phyloP scores from a whole-genome alignment of 2,113 vertebrate species.

The Machaerirhynchus nigripectus region DNA sequence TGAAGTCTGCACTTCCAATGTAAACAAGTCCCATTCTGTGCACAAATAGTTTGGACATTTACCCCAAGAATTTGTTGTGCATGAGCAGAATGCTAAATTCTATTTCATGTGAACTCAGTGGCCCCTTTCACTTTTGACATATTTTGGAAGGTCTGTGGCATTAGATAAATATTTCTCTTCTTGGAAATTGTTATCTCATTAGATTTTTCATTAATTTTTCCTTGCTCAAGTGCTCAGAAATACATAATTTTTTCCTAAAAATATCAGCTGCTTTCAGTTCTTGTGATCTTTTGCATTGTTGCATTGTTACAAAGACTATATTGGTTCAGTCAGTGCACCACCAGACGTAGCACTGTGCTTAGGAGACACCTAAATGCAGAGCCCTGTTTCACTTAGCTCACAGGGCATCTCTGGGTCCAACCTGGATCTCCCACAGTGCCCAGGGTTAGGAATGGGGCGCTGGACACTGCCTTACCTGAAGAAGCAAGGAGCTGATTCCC shows the following conservation, averaged over 20 bases:
- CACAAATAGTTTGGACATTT: neutral
- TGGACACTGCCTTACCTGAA: constrained; percentile 2
- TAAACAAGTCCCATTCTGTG: neutral
- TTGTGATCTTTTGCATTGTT: neutral
- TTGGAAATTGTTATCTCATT: neutral
- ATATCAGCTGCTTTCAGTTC: neutral
- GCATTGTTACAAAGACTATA: neutral
- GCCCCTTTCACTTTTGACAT: neutral
- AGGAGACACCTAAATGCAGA: neutral
- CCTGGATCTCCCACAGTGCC: neutral
- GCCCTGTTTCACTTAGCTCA: neutral
- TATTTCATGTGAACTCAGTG: neutral
- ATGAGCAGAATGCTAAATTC: neutral
- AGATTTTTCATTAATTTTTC: constrained; percentile 39
- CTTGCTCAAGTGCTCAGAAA: neutral
- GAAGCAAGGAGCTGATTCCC: constrained; percentile 24
- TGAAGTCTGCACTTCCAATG: neutral
- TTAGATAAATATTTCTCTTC: neutral
- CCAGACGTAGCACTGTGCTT: neutral
- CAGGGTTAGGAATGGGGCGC: neutral
- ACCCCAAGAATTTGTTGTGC: neutral
- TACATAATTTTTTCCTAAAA: neutral
- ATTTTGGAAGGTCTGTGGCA: neutral
- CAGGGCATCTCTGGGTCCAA: neutral
- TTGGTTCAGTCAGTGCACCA: neutral